A percentile compares a stretch with the other conserved stretches of the same genome.
phyloP scores from a whole-genome alignment of 2,113 vertebrate genomes.

The Poeciliopsis turrubarensis region DNA sequence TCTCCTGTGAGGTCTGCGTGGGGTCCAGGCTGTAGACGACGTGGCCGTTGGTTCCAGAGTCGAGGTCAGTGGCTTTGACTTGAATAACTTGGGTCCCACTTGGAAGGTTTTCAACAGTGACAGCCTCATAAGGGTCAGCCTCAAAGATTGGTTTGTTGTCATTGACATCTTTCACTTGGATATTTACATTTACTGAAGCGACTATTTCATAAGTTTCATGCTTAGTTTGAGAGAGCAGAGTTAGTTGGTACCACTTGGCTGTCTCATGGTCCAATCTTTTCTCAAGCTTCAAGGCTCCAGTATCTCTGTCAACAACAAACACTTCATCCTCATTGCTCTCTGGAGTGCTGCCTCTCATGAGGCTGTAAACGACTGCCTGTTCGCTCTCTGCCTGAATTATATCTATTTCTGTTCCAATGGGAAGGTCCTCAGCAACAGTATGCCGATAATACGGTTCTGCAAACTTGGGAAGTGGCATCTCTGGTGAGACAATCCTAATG shows the following conservation, averaged over 20 bases:
- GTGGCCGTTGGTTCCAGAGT: slow-evolving; percentile 91
- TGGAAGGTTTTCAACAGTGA: slow-evolving; percentile 91
- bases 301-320: slow-evolving; percentile 89
- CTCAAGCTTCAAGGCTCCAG: slow-evolving; percentile 89
- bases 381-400: slow-evolving; percentile 85
- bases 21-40: slow-evolving; percentile 88
- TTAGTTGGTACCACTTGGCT: slow-evolving; percentile 96
- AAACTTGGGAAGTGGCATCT: slow-evolving; percentile 87
- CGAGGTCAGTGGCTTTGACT: slow-evolving; percentile 88
- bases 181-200: slow-evolving; percentile 86
- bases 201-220: slow-evolving; percentile 82
- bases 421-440: slow-evolving; percentile 86
- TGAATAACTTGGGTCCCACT: slow-evolving; percentile 89
- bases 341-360: slow-evolving; percentile 88
- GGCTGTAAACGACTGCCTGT: slow-evolving; percentile 82
- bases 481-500: slow-evolving; percentile 88
- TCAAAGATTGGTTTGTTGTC: slow-evolving; percentile 93
- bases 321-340: slow-evolving; percentile 93
- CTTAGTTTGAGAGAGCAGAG: slow-evolving; percentile 80
- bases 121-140: slow-evolving; percentile 89
- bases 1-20: slow-evolving; percentile 79
- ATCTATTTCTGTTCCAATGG: slow-evolving; percentile 91
- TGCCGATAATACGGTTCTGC: slow-evolving; percentile 92
- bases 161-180: slow-evolving; percentile 94
- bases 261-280: slow-evolving; percentile 93